phyloP scores from a whole-genome alignment of 2,888 invertebrate species.

The Drosophila anomalata region DNA sequence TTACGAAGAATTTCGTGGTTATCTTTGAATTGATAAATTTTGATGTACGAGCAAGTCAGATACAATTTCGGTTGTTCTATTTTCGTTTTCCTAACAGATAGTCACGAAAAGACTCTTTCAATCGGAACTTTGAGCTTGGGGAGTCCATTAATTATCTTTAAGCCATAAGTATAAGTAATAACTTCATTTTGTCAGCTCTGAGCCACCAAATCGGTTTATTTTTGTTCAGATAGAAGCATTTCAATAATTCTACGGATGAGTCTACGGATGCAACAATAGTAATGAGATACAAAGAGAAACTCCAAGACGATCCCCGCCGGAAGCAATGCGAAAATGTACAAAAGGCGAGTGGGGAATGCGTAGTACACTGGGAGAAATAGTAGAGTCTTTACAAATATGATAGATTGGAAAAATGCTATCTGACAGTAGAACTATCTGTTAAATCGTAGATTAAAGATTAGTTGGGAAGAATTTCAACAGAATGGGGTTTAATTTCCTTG shows the following conservation, averaged over 20 bases:
- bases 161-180: conserved; percentile 22
- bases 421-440: neutral
- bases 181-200: conserved; percentile 19
- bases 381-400: neutral
- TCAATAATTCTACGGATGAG: conserved; percentile 1
- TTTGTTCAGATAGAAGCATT: neutral
- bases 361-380: conserved; percentile 10
- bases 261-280: conserved; percentile 1
- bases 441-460: too few species aligned
- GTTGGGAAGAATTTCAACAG: too few species aligned
- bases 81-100: conserved; percentile 17
- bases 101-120: conserved; percentile 18
- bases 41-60: conserved; percentile 37
- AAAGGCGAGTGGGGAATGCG: conserved; percentile 49
- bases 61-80: conserved; percentile 31
- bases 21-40: conserved; percentile 30
- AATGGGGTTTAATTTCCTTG: neutral
- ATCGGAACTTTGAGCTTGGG: conserved; percentile 20
- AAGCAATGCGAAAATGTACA: conserved; percentile 46
- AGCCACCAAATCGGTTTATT: conserved; percentile 26
- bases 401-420: neutral
- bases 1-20: conserved; percentile 26
- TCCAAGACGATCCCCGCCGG: conserved; percentile 43
- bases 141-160: conserved; percentile 29
- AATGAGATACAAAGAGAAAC: conserved; percentile 5